A percentile compares a stretch with the other conserved stretches of the same genome.
These are phyloP conservation scores for Platichthys flesus DNA, from an alignment of 2,113 vertebrate species.

Conservation along the genomic window DNA sequence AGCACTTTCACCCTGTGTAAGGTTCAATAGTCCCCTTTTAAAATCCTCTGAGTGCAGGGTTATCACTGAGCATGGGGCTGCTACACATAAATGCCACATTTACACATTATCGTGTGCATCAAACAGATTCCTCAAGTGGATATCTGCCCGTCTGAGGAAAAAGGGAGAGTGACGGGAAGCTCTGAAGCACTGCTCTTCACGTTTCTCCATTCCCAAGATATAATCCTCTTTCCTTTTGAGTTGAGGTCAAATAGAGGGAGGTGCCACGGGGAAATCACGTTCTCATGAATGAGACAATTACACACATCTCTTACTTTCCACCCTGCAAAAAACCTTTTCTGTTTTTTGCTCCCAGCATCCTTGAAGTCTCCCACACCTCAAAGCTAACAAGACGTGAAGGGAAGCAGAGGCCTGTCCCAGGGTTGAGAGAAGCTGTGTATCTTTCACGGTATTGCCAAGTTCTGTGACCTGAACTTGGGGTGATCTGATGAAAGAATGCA, in stretches of 20 bases:
- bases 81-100: not conserved
- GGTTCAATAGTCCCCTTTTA: not conserved
- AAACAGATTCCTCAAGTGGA: slow-evolving; percentile 5
- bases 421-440: not conserved
- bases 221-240: slow-evolving; percentile 24
- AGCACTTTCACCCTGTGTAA: not conserved
- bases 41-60: not conserved
- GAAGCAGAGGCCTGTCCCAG: not conserved
- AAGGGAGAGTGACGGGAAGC: not conserved
- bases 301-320: slow-evolving; percentile 2
- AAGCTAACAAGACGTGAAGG: slow-evolving; percentile 1
- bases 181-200: not conserved
- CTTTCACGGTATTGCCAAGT: slow-evolving; percentile 24
- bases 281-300: slow-evolving; percentile 5
- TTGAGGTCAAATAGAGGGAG: slow-evolving; percentile 12
- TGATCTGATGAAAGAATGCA: not conserved
- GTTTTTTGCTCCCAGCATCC: not conserved
- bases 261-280: slow-evolving; percentile 1
- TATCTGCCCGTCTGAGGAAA: not conserved
- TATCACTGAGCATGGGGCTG: not conserved
- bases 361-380: slow-evolving; percentile 10
- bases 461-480: slow-evolving; percentile 16
- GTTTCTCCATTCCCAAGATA: slow-evolving; percentile 6
- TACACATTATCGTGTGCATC: not conserved
- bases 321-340: not conserved